Conservation (phyloP, 2,888 invertebrate genomes). For the Taphrorychus bicolor region DNA sequence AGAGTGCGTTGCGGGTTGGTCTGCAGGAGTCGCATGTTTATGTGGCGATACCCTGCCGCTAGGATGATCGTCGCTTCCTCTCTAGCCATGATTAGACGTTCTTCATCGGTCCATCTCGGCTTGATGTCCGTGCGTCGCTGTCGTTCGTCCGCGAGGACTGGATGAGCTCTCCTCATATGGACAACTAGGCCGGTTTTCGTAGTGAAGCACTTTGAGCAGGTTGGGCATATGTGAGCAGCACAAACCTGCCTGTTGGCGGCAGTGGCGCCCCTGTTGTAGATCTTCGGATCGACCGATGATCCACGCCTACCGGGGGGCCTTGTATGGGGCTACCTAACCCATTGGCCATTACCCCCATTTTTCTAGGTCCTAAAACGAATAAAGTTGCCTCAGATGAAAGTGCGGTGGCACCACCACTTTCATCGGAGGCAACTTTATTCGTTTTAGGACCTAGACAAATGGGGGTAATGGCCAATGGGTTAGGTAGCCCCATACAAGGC, state of each 20-base stretch:
- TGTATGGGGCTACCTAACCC: neutral
- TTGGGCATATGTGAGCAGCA: neutral
- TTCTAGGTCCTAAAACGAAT: neutral
- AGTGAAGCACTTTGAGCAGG: neutral
- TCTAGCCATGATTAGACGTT: neutral
- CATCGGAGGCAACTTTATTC: neutral
- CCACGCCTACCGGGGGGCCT: neutral
- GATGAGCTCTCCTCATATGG: neutral
- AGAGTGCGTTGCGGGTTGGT: neutral
- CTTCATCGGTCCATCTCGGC: conserved; percentile 9
- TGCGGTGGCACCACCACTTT: neutral
- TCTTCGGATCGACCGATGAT: too few species aligned
- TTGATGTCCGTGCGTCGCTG: neutral
- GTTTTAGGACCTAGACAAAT: neutral
- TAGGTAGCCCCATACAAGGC: neutral
- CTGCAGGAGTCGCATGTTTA: conserved; percentile 1
- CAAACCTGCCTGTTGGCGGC: too few species aligned
- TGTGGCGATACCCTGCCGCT: neutral
- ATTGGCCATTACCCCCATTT: neutral
- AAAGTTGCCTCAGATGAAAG: neutral
- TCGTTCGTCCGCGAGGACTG: neutral
- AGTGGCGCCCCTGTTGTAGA: too few species aligned
- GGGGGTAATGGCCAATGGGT: neutral
- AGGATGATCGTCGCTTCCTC: neutral
- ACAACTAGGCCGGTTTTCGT: neutral